phyloP scores from a whole-genome alignment of 37 sponge, comb jelly and placozoan species.

The Haliclona indistincta region DNA sequence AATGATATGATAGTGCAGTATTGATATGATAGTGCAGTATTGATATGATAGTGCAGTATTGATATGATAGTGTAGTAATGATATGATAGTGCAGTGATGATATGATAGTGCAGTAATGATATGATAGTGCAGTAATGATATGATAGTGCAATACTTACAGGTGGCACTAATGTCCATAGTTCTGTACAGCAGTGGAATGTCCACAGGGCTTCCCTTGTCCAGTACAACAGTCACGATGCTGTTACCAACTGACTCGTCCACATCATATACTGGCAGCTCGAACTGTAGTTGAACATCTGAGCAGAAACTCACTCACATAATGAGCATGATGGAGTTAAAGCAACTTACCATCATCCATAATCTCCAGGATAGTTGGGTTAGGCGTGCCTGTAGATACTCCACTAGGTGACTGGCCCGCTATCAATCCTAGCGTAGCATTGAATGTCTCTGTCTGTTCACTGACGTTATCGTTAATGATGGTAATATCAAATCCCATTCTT shows the following conservation, averaged over 20 bases:
- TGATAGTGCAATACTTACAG: too few relatives aligned
- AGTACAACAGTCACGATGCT: background rate
- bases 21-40: too few relatives aligned
- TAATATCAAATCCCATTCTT: background rate
- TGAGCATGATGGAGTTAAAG: too few relatives aligned
- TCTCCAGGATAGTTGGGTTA: background rate
- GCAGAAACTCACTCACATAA: too few relatives aligned
- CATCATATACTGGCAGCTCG: conserved; percentile 1
- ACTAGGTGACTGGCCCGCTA: background rate
- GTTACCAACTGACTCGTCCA: conserved; percentile 6
- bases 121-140: too few relatives aligned
- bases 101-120: too few relatives aligned
- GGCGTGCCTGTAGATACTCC: background rate
- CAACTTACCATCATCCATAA: conserved; percentile 41
- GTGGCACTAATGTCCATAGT: background rate
- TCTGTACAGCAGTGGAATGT: background rate
- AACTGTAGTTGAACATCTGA: background rate
- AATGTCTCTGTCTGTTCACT: background rate
- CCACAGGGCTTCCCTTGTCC: background rate
- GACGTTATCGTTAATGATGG: conserved; percentile 5
- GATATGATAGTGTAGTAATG: too few relatives aligned
- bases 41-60: too few relatives aligned
- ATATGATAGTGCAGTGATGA: too few relatives aligned
- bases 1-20: too few relatives aligned
- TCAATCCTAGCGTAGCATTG: background rate